These are phyloP conservation scores for Netelia virgata DNA, from an alignment of 2,888 invertebrate species.

Conservation along the genomic window DNA sequence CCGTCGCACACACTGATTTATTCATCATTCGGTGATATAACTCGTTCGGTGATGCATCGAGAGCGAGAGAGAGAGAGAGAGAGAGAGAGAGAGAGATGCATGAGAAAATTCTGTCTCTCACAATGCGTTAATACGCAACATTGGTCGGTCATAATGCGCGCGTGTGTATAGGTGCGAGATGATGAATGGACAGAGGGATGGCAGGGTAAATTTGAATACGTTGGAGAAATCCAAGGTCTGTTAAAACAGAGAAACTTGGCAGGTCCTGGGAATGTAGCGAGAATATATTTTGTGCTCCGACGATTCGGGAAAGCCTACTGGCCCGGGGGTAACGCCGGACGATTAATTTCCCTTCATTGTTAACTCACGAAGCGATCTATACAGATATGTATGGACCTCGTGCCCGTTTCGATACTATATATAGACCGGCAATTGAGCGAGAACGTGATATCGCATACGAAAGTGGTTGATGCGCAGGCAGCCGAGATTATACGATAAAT, in stretches of 20 bases:
- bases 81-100: background rate
- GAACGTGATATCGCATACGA: conserved; percentile 61
- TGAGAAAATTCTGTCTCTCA: too few species aligned
- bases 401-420: background rate
- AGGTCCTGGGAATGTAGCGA: background rate
- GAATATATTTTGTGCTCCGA: background rate
- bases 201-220: background rate
- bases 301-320: background rate
- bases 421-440: conserved; percentile 38
- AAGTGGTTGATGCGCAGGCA: conserved; percentile 44
- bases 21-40: conserved; percentile 50
- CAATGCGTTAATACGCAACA: too few species aligned
- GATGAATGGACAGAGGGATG: background rate
- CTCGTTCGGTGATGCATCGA: conserved; percentile 7
- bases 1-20: conserved; percentile 50
- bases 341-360: conserved; percentile 56
- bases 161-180: too few species aligned
- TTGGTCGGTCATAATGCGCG: too few species aligned
- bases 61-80: background rate
- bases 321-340: conserved; percentile 42
- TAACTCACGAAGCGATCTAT: conserved; percentile 1
- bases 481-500: conserved; percentile 59
- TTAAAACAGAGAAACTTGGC: conserved; percentile 11
- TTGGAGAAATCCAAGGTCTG: background rate
- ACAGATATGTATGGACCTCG: background rate